These are phyloP conservation scores for Eupithecia subumbrata DNA, from an alignment of 2,888 invertebrate species.

Conservation along the genomic window DNA sequence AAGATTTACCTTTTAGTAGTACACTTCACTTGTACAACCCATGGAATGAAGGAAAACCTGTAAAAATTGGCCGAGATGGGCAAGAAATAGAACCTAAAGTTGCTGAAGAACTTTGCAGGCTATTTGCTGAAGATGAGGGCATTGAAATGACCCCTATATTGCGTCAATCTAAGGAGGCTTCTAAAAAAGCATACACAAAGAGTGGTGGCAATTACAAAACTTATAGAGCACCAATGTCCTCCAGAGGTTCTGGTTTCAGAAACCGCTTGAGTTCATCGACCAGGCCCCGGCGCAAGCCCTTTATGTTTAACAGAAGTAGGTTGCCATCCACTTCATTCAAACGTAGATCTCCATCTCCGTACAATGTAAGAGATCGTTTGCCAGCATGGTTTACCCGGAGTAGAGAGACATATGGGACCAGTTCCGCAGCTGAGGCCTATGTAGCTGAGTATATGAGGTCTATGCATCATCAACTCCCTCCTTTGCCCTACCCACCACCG, in stretches of 20 bases:
- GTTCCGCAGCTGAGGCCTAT: conserved; percentile 90
- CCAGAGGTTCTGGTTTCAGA: conserved; percentile 77
- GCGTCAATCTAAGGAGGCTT: conserved; percentile 92
- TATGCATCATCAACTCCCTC: conserved; percentile 93
- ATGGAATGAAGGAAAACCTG: conserved; percentile 99
- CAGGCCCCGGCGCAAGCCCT: conserved; percentile 85
- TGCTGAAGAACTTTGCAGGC: conserved; percentile 95
- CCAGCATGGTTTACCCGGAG: conserved; percentile 86
- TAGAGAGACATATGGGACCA: conserved; percentile 71
- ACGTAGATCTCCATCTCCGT: conserved; percentile 85
- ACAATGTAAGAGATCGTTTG: conserved; percentile 81
- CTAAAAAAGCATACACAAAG: conserved; percentile 85
- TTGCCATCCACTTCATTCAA: conserved; percentile 81
- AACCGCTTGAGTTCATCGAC: conserved; percentile 80
- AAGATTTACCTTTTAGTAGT: conserved; percentile 95
- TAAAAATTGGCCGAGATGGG: conserved; percentile 99
- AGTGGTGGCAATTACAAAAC: conserved; percentile 79
- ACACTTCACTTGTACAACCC: conserved; percentile 97
- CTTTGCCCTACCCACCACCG: conserved; percentile 90
- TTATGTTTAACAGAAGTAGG: conserved; percentile 86
- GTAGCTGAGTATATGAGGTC: conserved; percentile 95
- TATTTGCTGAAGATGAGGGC: conserved; percentile 96
- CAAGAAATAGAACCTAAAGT: conserved; percentile 98
- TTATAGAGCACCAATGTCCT: conserved; percentile 76
- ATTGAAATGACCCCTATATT: conserved; percentile 95